Evolutionary conservation across 2,888 invertebrate species (phyloP).

Genomic region (Ypsolopha scabrella): DNA sequence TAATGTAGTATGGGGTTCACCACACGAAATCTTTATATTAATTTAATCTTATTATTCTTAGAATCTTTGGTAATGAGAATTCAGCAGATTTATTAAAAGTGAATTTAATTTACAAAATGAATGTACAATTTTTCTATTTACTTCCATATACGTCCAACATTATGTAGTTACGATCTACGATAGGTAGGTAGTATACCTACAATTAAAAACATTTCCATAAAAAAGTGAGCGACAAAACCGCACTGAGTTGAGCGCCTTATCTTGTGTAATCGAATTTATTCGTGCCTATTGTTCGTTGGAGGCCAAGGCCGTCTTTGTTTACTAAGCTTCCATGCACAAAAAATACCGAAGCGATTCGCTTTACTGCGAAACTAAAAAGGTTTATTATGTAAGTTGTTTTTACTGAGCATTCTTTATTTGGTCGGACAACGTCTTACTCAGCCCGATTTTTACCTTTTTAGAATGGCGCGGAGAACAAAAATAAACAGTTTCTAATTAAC

Average conservation of each 20-base stretch:
- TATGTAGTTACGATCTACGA: too few relatives aligned
- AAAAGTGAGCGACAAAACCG: neutral
- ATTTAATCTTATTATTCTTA: too few relatives aligned
- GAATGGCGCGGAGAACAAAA: neutral
- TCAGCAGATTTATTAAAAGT: too few relatives aligned
- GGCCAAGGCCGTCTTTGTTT: slow-evolving; percentile 64
- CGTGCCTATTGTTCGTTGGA: slow-evolving; percentile 53
- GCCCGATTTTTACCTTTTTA: neutral
- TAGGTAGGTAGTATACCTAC: too few relatives aligned
- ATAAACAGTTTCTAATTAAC: neutral
- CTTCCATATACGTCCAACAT: too few relatives aligned
- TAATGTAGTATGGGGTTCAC: too few relatives aligned
- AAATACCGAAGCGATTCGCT: neutral
- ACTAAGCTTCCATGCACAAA: slow-evolving; percentile 24
- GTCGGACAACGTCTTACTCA: neutral
- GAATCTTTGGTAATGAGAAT: too few relatives aligned
- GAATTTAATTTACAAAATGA: too few relatives aligned
- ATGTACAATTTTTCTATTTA: too few relatives aligned
- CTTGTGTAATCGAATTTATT: slow-evolving; percentile 38
- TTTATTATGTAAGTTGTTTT: neutral
- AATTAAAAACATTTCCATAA: neutral
- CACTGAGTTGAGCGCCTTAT: neutral
- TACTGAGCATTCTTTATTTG: neutral
- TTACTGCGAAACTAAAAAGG: neutral
- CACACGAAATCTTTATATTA: too few relatives aligned